phyloP scores from a whole-genome alignment of 1,140 invertebrate genomes.

The Drosophila albomicans region DNA sequence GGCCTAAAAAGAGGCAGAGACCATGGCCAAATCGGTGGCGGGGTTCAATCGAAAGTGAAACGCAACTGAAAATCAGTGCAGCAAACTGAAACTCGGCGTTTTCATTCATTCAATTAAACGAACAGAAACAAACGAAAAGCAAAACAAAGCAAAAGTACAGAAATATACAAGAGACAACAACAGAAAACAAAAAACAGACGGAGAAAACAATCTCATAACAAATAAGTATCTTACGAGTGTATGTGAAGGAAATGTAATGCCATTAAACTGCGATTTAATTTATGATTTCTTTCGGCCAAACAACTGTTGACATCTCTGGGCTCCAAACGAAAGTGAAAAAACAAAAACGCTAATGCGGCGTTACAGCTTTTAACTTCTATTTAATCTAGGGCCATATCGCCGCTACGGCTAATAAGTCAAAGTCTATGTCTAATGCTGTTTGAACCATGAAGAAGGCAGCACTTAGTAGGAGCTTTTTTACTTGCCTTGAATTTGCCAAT shows the following conservation, averaged over 20 bases:
- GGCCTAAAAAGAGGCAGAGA: slow-evolving; percentile 18
- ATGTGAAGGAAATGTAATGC: slow-evolving; percentile 47
- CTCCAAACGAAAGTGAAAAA: slow-evolving; percentile 33
- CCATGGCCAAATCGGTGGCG: slow-evolving; percentile 15
- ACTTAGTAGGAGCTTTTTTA: neutral
- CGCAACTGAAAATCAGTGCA: slow-evolving; percentile 44
- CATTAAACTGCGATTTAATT: slow-evolving; percentile 49
- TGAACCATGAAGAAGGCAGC: neutral
- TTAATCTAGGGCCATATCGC: slow-evolving; percentile 9
- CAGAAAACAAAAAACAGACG: slow-evolving; percentile 1
- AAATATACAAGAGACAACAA: slow-evolving; percentile 15
- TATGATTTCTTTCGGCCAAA: slow-evolving; percentile 40
- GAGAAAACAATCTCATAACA: slow-evolving; percentile 55
- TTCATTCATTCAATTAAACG: slow-evolving; percentile 59
- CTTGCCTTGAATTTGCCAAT: slow-evolving; percentile 16
- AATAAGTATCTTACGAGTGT: slow-evolving; percentile 36
- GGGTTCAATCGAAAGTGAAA: slow-evolving; percentile 68
- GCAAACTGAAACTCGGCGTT: slow-evolving; percentile 32
- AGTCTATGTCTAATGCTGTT: neutral
- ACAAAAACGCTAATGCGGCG: slow-evolving; percentile 30
- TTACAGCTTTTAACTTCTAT: slow-evolving; percentile 18
- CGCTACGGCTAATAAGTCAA: slow-evolving; percentile 5
- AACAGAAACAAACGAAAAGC: slow-evolving; percentile 19
- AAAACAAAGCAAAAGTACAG: neutral
- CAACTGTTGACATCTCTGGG: slow-evolving; percentile 21